phyloP scores from a whole-genome alignment of 2,888 invertebrate genomes.

The Thereva unica region DNA sequence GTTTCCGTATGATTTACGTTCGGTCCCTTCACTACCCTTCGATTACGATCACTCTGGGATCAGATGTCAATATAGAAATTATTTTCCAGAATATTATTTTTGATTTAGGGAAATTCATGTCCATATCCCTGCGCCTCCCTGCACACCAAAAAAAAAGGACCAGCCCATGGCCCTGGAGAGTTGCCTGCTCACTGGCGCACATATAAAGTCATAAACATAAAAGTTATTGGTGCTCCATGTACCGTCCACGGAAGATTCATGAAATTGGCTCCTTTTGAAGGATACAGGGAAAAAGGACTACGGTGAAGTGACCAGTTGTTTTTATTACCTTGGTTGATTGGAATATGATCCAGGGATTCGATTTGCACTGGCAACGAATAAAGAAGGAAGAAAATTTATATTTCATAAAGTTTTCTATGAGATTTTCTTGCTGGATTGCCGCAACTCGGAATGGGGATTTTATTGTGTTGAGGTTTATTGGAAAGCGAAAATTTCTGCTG shows the following conservation, averaged over 20 bases:
- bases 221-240: constrained; percentile 13
- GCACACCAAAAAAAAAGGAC: background rate
- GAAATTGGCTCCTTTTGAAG: constrained; percentile 1
- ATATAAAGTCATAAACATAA: constrained; percentile 21
- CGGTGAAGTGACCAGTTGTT: constrained; percentile 42
- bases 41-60: constrained; percentile 43
- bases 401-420: background rate
- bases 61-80: constrained; percentile 43
- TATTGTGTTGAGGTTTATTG: too few species aligned
- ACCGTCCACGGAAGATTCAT: background rate
- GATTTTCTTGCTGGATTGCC: too few species aligned
- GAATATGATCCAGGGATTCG: constrained; percentile 38
- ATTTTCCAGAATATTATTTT: constrained; percentile 44
- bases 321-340: constrained; percentile 42
- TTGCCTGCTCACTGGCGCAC: background rate
- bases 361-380: constrained; percentile 1
- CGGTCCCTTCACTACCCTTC: constrained; percentile 28
- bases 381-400: constrained; percentile 18
- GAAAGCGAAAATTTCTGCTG: too few species aligned
- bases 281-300: constrained; percentile 7
- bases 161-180: constrained; percentile 10
- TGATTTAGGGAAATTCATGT: constrained; percentile 42
- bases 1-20: constrained; percentile 30
- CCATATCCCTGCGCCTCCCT: background rate
- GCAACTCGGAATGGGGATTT: too few species aligned